Evolutionary conservation across 2,888 invertebrate species (phyloP).

Genomic region (Drosophila cracens): DNA sequence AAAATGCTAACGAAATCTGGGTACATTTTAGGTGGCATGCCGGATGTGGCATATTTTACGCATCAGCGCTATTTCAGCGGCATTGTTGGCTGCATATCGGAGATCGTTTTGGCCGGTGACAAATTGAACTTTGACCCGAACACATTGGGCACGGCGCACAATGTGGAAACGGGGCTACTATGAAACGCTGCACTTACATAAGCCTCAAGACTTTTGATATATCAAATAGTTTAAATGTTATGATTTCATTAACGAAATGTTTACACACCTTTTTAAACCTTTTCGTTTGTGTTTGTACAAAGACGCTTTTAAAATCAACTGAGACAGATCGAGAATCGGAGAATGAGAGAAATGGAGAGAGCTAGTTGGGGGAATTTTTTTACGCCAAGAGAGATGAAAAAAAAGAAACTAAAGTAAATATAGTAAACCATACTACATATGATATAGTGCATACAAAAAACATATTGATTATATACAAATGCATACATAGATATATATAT

Average conservation of each 20-base stretch:
- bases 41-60: slow-evolving; percentile 90
- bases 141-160: slow-evolving; percentile 84
- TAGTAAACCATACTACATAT: slow-evolving; percentile 69
- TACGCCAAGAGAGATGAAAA: slow-evolving; percentile 57
- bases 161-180: slow-evolving; percentile 85
- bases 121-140: slow-evolving; percentile 88
- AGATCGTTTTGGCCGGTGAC: slow-evolving; percentile 92
- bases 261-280: slow-evolving; percentile 26
- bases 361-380: slow-evolving; percentile 63
- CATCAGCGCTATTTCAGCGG: slow-evolving; percentile 90
- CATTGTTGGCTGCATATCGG: slow-evolving; percentile 93
- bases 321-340: slow-evolving; percentile 13
- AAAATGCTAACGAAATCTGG: not conserved
- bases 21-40: slow-evolving; percentile 89
- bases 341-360: slow-evolving; percentile 1
- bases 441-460: slow-evolving; percentile 53
- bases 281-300: slow-evolving; percentile 79
- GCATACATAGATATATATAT: slow-evolving; percentile 47
- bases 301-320: slow-evolving; percentile 73
- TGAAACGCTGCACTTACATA: slow-evolving; percentile 81
- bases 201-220: slow-evolving; percentile 82
- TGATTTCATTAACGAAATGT: slow-evolving; percentile 49
- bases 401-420: slow-evolving; percentile 44
- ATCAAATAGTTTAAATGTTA: slow-evolving; percentile 81
- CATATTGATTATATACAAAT: slow-evolving; percentile 66